phyloP scores from a whole-genome alignment of 2,113 vertebrate genomes.

The Natator depressus region DNA sequence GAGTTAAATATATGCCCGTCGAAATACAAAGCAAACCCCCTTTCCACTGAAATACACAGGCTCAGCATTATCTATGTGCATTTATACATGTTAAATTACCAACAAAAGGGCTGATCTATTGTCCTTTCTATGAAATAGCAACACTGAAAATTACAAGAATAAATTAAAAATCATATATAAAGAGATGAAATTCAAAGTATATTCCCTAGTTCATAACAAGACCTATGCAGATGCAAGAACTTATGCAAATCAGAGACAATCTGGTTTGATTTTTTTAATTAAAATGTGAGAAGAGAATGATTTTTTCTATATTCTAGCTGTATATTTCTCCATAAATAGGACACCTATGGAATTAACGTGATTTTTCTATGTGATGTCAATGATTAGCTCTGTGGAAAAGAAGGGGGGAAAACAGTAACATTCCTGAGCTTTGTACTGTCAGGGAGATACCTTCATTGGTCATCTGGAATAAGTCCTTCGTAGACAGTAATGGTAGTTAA shows the following conservation, averaged over 20 bases:
- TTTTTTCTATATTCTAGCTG: not conserved
- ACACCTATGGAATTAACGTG: not conserved
- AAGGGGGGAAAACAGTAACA: not conserved
- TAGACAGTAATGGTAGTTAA: conserved; percentile 8
- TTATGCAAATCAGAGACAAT: not conserved
- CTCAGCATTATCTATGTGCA: not conserved
- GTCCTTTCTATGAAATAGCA: not conserved
- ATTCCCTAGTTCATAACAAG: not conserved
- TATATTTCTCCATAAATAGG: not conserved
- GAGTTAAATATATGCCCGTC: rapidly evolving
- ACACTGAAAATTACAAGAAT: not conserved
- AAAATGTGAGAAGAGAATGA: not conserved
- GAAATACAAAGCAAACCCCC: not conserved
- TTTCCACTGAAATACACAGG: not conserved
- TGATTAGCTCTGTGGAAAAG: not conserved
- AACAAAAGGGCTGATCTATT: not conserved
- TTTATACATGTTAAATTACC: not conserved
- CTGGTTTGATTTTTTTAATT: not conserved
- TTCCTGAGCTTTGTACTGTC: not conserved
- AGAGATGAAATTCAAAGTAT: not conserved
- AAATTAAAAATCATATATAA: not conserved
- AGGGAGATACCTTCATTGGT: conserved; percentile 54
- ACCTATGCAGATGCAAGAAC: not conserved
- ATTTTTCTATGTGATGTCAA: not conserved
- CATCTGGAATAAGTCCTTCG: conserved; percentile 7